Evolutionary conservation across 2,888 invertebrate species (phyloP).

Genomic region (Saturnia pavonia): DNA sequence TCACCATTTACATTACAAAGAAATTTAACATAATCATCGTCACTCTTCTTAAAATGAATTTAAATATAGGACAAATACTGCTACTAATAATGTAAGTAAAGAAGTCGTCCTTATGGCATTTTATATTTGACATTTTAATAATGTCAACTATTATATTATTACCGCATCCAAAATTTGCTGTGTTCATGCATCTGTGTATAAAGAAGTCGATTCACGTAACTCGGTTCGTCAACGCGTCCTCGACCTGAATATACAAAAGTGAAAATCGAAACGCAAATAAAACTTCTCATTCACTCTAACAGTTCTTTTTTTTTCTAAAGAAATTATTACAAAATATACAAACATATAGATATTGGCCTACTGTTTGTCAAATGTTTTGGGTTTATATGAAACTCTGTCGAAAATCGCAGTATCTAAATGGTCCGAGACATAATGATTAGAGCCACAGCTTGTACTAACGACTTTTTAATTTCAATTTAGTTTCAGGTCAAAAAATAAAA

Average conservation of each 20-base stretch:
- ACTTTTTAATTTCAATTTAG: too few species aligned
- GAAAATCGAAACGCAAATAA: constrained; percentile 61
- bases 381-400: neutral
- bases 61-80: neutral
- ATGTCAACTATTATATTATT: constrained; percentile 7
- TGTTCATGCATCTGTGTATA: constrained; percentile 22
- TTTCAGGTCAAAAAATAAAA: too few species aligned
- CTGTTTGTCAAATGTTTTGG: neutral
- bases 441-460: too few species aligned
- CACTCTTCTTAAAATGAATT: too few species aligned
- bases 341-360: constrained; percentile 10
- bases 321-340: constrained; percentile 41
- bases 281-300: constrained; percentile 22
- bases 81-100: neutral
- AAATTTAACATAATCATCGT: too few species aligned
- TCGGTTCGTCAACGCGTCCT: constrained; percentile 53
- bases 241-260: constrained; percentile 69
- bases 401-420: too few species aligned
- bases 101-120: neutral
- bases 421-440: too few species aligned
- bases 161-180: constrained; percentile 32
- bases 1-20: too few species aligned
- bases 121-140: neutral
- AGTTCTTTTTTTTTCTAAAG: constrained; percentile 30
- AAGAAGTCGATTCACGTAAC: constrained; percentile 50